These are phyloP conservation scores for Sturnus vulgaris DNA, from an alignment of 2,113 vertebrate species.

Conservation along the genomic window DNA sequence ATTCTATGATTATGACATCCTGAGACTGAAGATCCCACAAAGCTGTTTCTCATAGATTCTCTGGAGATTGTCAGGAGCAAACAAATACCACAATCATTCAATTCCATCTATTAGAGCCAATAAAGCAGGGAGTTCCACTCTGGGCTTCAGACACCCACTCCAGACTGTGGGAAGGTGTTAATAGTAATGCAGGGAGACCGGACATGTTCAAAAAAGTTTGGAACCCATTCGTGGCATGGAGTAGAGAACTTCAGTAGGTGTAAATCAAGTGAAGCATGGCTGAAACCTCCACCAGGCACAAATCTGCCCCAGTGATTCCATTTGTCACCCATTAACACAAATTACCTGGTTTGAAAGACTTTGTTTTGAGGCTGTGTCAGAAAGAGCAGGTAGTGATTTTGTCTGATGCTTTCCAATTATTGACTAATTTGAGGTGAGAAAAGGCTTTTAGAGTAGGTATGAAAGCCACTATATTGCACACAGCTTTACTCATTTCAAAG, in stretches of 20 bases:
- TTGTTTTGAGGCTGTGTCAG: conserved; percentile 2
- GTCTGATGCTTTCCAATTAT: conserved; percentile 1
- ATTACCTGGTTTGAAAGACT: background rate
- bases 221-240: background rate
- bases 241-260: background rate
- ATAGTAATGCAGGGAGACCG: background rate
- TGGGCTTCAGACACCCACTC: background rate
- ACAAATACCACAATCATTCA: background rate
- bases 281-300: background rate
- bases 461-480: background rate
- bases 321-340: conserved; percentile 11
- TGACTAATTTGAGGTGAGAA: conserved; percentile 29
- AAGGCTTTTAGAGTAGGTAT: background rate
- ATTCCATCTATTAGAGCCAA: background rate
- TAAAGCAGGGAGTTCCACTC: background rate
- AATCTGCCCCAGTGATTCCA: background rate
- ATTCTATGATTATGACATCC: background rate
- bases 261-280: background rate
- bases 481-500: background rate
- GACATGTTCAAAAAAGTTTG: background rate
- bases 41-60: background rate
- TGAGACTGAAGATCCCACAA: background rate
- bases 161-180: background rate
- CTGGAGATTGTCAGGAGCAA: background rate
- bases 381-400: conserved; percentile 14